Evolutionary conservation across 1,140 invertebrate species (phyloP).

Genomic region (Drosophila nigromelanica): DNA sequence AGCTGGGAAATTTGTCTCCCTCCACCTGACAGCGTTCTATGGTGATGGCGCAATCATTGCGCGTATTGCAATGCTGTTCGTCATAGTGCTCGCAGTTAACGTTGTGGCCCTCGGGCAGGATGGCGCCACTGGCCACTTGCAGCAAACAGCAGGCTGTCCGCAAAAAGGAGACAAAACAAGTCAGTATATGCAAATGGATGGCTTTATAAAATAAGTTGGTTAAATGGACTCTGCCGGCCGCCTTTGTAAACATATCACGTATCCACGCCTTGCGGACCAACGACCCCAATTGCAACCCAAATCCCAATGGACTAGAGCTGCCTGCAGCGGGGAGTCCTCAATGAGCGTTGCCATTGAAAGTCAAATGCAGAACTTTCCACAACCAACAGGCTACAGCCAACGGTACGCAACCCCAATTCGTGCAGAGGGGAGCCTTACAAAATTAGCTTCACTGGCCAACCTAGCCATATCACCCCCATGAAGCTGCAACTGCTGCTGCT

Average conservation of each 20-base stretch:
- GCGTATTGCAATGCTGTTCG: slow-evolving; percentile 63
- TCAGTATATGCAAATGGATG: slow-evolving; percentile 27
- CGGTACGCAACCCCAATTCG: slow-evolving; percentile 63
- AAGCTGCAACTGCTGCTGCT: slow-evolving; percentile 28
- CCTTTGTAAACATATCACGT: slow-evolving; percentile 46
- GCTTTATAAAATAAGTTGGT: slow-evolving; percentile 25
- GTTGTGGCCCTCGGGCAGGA: slow-evolving; percentile 65
- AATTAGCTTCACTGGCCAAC: slow-evolving; percentile 76
- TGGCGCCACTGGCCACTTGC: slow-evolving; percentile 43
- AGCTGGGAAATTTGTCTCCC: slow-evolving; percentile 78
- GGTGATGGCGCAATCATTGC: slow-evolving; percentile 46
- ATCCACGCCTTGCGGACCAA: slow-evolving; percentile 35
- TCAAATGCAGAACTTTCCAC: slow-evolving; percentile 24
- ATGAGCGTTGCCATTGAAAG: slow-evolving; percentile 52
- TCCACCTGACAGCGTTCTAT: slow-evolving; percentile 68
- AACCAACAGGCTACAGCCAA: slow-evolving; percentile 9
- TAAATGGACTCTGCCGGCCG: slow-evolving; percentile 2
- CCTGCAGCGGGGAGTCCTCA: slow-evolving; percentile 22
- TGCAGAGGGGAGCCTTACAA: slow-evolving; percentile 47
- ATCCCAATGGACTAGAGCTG: slow-evolving; percentile 19
- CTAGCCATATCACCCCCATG: slow-evolving; percentile 65
- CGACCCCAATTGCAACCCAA: slow-evolving; percentile 40
- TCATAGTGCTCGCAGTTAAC: slow-evolving; percentile 73
- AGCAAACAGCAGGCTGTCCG: slow-evolving; percentile 39
- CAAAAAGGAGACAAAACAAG: slow-evolving; percentile 1